phyloP scores from a whole-genome alignment of 2,888 invertebrate genomes.

The Oscheius sp. region DNA sequence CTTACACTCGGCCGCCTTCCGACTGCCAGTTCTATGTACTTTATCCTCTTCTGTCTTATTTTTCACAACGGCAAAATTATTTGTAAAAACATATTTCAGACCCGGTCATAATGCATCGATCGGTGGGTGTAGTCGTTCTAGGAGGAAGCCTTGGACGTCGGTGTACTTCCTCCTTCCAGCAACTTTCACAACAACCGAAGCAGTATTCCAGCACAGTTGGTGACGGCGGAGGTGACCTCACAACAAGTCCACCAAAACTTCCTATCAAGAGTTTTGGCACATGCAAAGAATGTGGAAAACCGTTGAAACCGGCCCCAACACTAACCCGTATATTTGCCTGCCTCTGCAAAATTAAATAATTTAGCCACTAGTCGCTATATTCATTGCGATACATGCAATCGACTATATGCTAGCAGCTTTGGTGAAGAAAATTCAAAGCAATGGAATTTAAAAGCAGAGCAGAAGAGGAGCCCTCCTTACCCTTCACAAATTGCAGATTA shows the following conservation, averaged over 20 bases:
- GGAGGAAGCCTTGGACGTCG: no score
- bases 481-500: conserved; percentile 85
- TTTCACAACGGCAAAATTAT: neutral
- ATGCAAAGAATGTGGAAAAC: conserved; percentile 61
- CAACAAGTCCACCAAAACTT: conserved; percentile 44
- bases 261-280: conserved; percentile 49
- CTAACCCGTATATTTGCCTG: conserved; percentile 45
- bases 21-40: neutral
- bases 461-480: conserved; percentile 52
- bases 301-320: conserved; percentile 59
- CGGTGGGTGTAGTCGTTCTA: conserved; percentile 6
- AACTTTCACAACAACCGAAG: conserved; percentile 1
- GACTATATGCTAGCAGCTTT: conserved; percentile 53
- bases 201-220: conserved; percentile 5
- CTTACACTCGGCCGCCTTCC: neutral
- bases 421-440: conserved; percentile 41
- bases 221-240: conserved; percentile 40
- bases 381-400: conserved; percentile 63
- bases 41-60: neutral
- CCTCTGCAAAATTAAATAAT: conserved; percentile 28
- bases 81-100: neutral
- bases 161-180: neutral
- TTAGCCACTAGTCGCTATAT: conserved; percentile 60
- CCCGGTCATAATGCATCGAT: conserved; percentile 7
- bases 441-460: conserved; percentile 38